Conservation (phyloP, 1,140 invertebrate species). For the Neelides sp. region DNA sequence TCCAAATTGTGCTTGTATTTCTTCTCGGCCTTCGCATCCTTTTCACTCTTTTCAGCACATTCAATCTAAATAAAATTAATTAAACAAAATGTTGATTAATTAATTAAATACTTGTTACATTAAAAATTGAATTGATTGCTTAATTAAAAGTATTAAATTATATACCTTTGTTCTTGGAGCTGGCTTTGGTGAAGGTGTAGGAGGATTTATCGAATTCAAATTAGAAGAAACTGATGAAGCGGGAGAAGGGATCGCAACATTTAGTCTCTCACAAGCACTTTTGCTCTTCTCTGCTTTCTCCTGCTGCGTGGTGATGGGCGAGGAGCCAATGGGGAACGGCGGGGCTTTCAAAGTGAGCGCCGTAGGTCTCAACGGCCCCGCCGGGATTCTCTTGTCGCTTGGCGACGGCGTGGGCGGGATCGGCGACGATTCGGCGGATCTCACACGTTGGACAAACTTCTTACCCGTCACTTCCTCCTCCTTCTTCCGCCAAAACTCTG, state of each 20-base stretch:
- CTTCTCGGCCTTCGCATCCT: too few relatives aligned
- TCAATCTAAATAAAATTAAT: too few relatives aligned
- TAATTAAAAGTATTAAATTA: too few relatives aligned
- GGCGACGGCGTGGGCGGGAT: slow-evolving; percentile 7
- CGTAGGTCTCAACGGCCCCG: slow-evolving; percentile 13
- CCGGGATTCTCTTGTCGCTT: slow-evolving; percentile 6
- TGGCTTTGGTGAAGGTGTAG: too few relatives aligned
- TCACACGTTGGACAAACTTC: slow-evolving; percentile 17
- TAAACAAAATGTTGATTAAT: too few relatives aligned
- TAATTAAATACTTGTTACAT: too few relatives aligned
- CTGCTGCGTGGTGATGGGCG: not conserved
- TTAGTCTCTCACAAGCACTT: slow-evolving; percentile 20
- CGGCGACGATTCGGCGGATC: slow-evolving; percentile 29
- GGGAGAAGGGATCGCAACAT: slow-evolving; percentile 5
- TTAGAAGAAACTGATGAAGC: too few relatives aligned
- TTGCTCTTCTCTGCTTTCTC: slow-evolving; percentile 6
- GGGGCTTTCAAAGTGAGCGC: slow-evolving; percentile 8
- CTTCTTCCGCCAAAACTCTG: slow-evolving; percentile 50
- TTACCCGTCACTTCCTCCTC: slow-evolving; percentile 38
- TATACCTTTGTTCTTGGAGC: too few relatives aligned
- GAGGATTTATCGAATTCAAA: too few relatives aligned
- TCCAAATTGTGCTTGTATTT: too few relatives aligned
- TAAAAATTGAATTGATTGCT: too few relatives aligned
- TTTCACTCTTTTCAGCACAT: too few relatives aligned
- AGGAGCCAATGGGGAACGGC: slow-evolving; percentile 3